These are phyloP conservation scores for Rhinoderma darwinii DNA, from an alignment of 2,113 vertebrate species.

Conservation along the genomic window DNA sequence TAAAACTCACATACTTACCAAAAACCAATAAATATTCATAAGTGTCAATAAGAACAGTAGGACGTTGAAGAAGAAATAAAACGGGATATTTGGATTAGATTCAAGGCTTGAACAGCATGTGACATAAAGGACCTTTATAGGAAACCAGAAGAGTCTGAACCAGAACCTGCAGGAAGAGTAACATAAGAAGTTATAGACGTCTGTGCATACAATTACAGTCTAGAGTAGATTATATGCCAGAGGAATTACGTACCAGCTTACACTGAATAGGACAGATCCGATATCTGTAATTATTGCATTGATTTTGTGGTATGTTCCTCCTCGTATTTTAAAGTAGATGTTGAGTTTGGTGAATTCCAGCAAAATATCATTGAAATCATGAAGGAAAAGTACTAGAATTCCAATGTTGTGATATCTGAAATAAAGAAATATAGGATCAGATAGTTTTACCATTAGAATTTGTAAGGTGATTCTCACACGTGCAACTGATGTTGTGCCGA, in stretches of 20 bases:
- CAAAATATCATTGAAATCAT: slow-evolving; percentile 89
- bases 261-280: slow-evolving; percentile 85
- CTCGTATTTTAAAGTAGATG: slow-evolving; percentile 90
- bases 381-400: slow-evolving; percentile 92
- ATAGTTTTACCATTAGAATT: background rate
- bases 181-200: background rate
- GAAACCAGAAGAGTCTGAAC: slow-evolving; percentile 99
- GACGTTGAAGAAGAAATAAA: slow-evolving; percentile 98
- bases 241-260: slow-evolving; percentile 83
- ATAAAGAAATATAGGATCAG: background rate
- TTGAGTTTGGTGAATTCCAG: slow-evolving; percentile 97
- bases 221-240: background rate
- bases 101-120: slow-evolving; percentile 87
- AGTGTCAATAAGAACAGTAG: slow-evolving; percentile 86
- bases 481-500: background rate
- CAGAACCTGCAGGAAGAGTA: slow-evolving; percentile 84
- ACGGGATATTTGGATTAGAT: slow-evolving; percentile 85
- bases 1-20: slow-evolving; percentile 79
- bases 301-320: slow-evolving; percentile 76
- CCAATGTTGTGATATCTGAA: slow-evolving; percentile 93
- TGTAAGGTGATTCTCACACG: too few relatives aligned
- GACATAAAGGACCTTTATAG: slow-evolving; percentile 93
- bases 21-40: slow-evolving; percentile 99
- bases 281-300: slow-evolving; percentile 85
- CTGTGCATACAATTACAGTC: background rate